Percentiles rank a stretch among this genome's conserved stretches.
These are phyloP conservation scores for Zaprionus vittiger DNA, from an alignment of 1,140 invertebrate genomes.

Conservation along the genomic window DNA sequence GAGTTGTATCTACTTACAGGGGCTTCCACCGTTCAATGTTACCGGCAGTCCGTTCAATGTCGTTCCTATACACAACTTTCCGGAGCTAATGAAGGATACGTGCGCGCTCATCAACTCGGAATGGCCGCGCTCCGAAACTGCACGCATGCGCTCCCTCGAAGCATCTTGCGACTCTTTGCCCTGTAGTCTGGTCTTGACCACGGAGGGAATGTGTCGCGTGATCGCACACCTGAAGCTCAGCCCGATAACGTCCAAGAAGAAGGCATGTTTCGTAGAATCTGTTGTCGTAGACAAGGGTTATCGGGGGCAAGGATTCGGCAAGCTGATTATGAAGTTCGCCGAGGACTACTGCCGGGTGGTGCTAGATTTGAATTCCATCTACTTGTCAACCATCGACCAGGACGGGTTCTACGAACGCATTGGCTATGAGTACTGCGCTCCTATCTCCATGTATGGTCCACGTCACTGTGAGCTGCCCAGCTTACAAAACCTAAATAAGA, in stretches of 20 bases:
- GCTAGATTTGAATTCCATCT: conserved; percentile 87
- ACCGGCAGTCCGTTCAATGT: conserved; percentile 85
- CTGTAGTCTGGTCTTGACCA: conserved; percentile 88
- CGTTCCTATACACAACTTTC: conserved; percentile 88
- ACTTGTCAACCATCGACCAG: conserved; percentile 91
- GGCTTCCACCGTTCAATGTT: conserved; percentile 83
- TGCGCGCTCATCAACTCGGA: conserved; percentile 91
- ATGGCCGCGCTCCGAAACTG: conserved; percentile 91
- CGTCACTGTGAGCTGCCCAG: conserved; percentile 82
- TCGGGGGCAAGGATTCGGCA: conserved; percentile 90
- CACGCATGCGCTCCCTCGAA: conserved; percentile 89
- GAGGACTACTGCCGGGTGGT: conserved; percentile 89
- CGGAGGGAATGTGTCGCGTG: conserved; percentile 85
- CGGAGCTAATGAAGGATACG: conserved; percentile 87
- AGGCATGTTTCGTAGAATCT: conserved; percentile 91
- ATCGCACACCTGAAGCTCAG: conserved; percentile 91
- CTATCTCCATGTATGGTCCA: conserved; percentile 88
- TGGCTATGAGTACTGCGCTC: conserved; percentile 89
- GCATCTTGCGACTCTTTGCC: conserved; percentile 90
- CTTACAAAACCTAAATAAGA: conserved; percentile 80
- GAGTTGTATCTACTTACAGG: conserved; percentile 58
- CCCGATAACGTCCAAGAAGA: conserved; percentile 87
- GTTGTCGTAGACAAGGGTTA: conserved; percentile 89
- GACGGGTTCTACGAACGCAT: conserved; percentile 91
- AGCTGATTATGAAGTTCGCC: conserved; percentile 88